Percentiles rank a stretch among this genome's conserved stretches.
These are phyloP conservation scores for Coluber constrictor DNA, from an alignment of 2,797 vertebrate species.

Conservation along the genomic window DNA sequence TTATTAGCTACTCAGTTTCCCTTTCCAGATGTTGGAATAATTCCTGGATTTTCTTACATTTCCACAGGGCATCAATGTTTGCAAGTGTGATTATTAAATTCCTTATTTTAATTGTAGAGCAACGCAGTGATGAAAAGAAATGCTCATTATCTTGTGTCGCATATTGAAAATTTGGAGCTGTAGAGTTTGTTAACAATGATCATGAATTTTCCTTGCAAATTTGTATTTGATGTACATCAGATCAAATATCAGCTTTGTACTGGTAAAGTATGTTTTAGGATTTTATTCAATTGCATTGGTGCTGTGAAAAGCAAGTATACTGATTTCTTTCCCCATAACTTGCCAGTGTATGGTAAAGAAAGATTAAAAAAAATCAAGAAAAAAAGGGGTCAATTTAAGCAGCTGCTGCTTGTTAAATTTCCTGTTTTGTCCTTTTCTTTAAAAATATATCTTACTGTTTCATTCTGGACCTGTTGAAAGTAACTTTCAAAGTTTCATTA, in stretches of 20 bases:
- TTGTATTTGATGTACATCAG: not conserved
- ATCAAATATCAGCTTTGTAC: not conserved
- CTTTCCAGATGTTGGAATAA: conserved; percentile 36
- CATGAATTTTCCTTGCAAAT: not conserved
- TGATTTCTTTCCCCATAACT: not conserved
- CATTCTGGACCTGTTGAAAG: not conserved
- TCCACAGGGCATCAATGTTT: not conserved
- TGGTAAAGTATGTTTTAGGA: not conserved
- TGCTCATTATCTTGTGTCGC: not conserved
- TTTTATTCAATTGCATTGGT: not conserved
- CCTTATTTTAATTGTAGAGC: not conserved
- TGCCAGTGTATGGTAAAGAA: not conserved
- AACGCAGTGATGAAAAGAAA: not conserved
- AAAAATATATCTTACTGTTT: not conserved
- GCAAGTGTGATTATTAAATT: conserved; percentile 14
- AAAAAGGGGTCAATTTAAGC: not conserved
- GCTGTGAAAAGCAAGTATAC: not conserved
- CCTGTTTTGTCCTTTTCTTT: not conserved
- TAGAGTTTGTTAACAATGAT: not conserved
- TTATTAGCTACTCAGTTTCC: conserved; percentile 28
- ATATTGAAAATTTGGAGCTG: not conserved
- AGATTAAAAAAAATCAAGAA: not conserved
- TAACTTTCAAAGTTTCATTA: not conserved
- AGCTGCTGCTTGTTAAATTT: not conserved
- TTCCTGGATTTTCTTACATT: conserved; percentile 25